Evolutionary conservation across 2,113 vertebrate species (phyloP).

Genomic region (Dermatemys mawii): DNA sequence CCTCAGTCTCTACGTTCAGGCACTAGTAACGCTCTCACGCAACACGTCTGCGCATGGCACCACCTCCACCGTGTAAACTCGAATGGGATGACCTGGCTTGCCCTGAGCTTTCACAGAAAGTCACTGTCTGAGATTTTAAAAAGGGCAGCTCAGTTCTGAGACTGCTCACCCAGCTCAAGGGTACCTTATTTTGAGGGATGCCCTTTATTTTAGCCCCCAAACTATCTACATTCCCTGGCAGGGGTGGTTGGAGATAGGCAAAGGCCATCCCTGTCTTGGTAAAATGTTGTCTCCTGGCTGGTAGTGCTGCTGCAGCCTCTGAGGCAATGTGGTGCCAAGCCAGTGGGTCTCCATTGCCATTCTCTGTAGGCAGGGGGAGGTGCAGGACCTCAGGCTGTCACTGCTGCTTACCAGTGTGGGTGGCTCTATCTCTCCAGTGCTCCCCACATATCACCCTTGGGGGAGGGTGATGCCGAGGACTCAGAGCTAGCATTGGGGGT

Average conservation of each 20-base stretch:
- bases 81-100: background rate
- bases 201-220: too few species aligned
- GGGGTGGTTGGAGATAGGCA: too few species aligned
- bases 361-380: too few species aligned
- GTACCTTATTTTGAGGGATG: background rate
- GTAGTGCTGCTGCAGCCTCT: too few species aligned
- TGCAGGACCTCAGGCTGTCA: background rate
- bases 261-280: too few species aligned
- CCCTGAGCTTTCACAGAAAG: background rate
- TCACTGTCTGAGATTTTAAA: background rate
- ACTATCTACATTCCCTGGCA: too few species aligned
- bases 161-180: background rate
- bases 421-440: too few species aligned
- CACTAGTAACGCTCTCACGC: background rate
- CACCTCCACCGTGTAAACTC: background rate
- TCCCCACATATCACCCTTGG: background rate
- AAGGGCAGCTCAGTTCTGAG: background rate
- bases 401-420: background rate
- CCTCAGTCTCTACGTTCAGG: background rate
- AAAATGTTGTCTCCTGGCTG: too few species aligned
- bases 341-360: too few species aligned
- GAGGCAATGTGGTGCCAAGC: background rate
- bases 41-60: background rate
- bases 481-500: background rate
- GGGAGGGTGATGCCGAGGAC: background rate